Conservation (phyloP, 2,113 vertebrate species). For the Cavia aperea region DNA sequence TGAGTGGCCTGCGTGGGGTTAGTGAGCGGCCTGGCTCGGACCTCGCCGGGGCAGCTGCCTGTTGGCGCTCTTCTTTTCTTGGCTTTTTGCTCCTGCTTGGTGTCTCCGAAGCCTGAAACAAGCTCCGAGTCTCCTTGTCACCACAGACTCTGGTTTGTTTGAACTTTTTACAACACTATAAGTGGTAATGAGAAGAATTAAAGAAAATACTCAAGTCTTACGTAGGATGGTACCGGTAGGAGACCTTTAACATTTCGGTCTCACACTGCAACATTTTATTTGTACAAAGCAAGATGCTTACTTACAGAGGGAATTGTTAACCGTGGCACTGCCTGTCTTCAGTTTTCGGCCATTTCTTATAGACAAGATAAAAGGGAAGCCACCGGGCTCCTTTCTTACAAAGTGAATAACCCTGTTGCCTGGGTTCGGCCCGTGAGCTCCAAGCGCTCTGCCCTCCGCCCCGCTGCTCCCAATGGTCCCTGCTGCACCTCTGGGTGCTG, state of each 20-base stretch:
- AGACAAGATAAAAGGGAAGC: not conserved
- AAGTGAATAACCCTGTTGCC: constrained; percentile 58
- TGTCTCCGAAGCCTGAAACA: not conserved
- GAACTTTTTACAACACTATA: not conserved
- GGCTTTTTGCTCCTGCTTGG: not conserved
- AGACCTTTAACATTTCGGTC: constrained; percentile 57
- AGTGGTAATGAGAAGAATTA: constrained; percentile 31
- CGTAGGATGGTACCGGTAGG: constrained; percentile 69
- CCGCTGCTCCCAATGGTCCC: fast-evolving
- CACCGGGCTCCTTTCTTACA: constrained; percentile 26
- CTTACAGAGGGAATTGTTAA: constrained; percentile 58
- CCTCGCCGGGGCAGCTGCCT: not conserved
- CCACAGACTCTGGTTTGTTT: not conserved
- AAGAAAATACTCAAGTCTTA: constrained; percentile 31
- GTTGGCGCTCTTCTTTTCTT: fast-evolving
- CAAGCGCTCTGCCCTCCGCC: not conserved
- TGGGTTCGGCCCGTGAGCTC: not conserved
- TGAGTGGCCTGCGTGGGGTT: not conserved
- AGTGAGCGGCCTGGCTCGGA: not conserved
- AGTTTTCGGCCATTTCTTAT: constrained; percentile 1
- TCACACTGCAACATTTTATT: constrained; percentile 49
- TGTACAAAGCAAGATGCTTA: constrained; percentile 55
- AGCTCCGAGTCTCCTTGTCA: not conserved
- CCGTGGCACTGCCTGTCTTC: constrained; percentile 36
- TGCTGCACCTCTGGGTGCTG: not conserved